Evolutionary conservation across 2,797 vertebrate genomes (phyloP), one percentile per base, ranked within the genome.

Genomic region (Dryobates pubescens): DNA sequence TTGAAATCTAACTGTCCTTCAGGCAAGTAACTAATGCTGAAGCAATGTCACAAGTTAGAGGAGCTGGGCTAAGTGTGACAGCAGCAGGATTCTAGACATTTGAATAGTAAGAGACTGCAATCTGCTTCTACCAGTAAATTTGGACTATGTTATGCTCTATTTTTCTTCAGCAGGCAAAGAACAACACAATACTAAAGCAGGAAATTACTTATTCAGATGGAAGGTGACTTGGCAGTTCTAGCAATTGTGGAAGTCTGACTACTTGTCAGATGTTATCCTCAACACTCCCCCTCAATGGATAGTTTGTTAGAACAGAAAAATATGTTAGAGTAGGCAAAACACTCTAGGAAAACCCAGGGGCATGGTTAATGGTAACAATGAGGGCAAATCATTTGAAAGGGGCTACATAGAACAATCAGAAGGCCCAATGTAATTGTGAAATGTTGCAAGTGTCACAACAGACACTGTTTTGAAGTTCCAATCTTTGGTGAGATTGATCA

Each of bases 221-320:
- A 94, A 93, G 36, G 85, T 95, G 94, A 93, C 85, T 92, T 89
- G 89, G 90, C 89, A 94, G 57, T 89, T 86, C 32, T 32, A 86
- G 82, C 32, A 82, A 47, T 3, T 79, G 77, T 62, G 82, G 41
- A 83, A 88, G 74, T 76, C 45, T 87, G 72, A 82, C 85, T 67
- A 3, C 77, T 92, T 58, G 49, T 64, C 70, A 92, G 49, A 26
- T 73, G 45, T 47, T 79, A 64, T 12, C 65, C 67, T 68, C 56
- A 29, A n/a, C 7, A 58, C 29, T 68, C 63, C 38, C 51, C 41
- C 58, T 82, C 80, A 84, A 19, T 3, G 41, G 32, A 32, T 47
- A 49, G n/a, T 59, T 86, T n/a, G 22, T 68, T 30, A 82, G 29
- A 76, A 65, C 15, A 58, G 19, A 71, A 78, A 57, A 51, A 63